phyloP scores from a whole-genome alignment of 2,888 invertebrate genomes.

The Drosophila formosana region DNA sequence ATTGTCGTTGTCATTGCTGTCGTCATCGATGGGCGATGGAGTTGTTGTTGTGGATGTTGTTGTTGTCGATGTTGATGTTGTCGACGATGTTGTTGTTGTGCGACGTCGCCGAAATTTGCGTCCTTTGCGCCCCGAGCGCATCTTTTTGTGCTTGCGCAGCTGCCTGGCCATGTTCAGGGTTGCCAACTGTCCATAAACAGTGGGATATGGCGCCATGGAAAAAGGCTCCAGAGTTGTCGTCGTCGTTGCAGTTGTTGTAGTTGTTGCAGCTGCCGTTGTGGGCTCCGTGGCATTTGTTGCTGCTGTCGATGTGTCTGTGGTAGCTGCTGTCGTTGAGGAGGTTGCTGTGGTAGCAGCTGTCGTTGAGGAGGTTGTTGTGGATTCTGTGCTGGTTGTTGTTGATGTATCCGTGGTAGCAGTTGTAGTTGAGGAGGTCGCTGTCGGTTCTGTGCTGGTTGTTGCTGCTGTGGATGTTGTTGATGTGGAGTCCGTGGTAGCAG shows the following conservation, averaged over 20 bases:
- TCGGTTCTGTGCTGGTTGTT: constrained; percentile 5
- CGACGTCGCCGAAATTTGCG: constrained; percentile 53
- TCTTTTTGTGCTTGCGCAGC: constrained; percentile 19
- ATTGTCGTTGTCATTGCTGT: constrained; percentile 18
- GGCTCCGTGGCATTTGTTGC: background rate
- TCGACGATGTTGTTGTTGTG: constrained; percentile 19
- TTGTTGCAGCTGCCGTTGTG: background rate
- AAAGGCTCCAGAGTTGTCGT: constrained; percentile 41
- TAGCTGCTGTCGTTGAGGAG: constrained; percentile 9
- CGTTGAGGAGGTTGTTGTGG: background rate
- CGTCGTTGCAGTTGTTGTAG: constrained; percentile 18
- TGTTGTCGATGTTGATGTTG: constrained; percentile 24
- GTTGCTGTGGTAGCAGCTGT: constrained; percentile 1
- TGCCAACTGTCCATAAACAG: constrained; percentile 33
- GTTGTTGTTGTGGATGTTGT: constrained; percentile 8
- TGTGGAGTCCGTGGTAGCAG: constrained; percentile 5
- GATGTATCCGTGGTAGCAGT: background rate
- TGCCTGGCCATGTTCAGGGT: constrained; percentile 11
- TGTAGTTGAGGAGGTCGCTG: constrained; percentile 4
- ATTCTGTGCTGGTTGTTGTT: constrained; percentile 1
- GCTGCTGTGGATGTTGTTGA: constrained; percentile 8
- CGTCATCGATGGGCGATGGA: background rate
- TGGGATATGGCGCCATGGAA: constrained; percentile 55
- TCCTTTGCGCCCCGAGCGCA: constrained; percentile 56
- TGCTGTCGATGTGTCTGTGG: background rate